phyloP scores from a whole-genome alignment of 2,113 vertebrate species.

The Podarcis muralis region DNA sequence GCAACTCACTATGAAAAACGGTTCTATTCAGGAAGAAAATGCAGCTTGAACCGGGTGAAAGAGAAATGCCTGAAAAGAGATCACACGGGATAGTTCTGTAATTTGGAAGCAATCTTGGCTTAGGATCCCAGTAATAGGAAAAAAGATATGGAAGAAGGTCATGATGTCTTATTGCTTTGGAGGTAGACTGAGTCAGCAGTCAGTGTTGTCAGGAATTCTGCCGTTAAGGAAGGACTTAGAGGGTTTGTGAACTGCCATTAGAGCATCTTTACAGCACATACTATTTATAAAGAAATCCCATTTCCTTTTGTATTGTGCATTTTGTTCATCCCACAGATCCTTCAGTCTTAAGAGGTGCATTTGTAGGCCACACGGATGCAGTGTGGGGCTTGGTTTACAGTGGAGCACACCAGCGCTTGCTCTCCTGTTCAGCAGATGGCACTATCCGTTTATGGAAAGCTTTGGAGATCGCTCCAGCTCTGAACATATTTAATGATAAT shows the following conservation, averaged over 20 bases:
- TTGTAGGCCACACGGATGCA: conserved; percentile 91
- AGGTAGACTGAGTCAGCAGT: not conserved
- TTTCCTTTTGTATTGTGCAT: too few relatives aligned
- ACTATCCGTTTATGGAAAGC: conserved; percentile 93
- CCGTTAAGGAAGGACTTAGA: too few relatives aligned
- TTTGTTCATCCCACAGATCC: conserved; percentile 78
- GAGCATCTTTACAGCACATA: too few relatives aligned
- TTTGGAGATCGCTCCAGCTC: conserved; percentile 84
- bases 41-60: not conserved
- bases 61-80: not conserved
- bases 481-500: conserved; percentile 90
- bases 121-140: not conserved
- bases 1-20: not conserved
- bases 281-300: not conserved
- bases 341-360: conserved; percentile 87
- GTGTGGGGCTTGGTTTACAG: conserved; percentile 97
- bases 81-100: not conserved
- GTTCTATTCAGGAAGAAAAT: not conserved
- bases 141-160: not conserved
- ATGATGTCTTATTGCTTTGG: not conserved
- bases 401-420: conserved; percentile 87
- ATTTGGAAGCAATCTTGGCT: not conserved
- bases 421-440: conserved; percentile 96
- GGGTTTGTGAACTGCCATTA: not conserved
- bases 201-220: not conserved